Percentiles rank a stretch among this genome's conserved stretches.
Evolutionary conservation across 2,113 vertebrate species (phyloP).

Genomic region (Thalassoma bifasciatum): DNA sequence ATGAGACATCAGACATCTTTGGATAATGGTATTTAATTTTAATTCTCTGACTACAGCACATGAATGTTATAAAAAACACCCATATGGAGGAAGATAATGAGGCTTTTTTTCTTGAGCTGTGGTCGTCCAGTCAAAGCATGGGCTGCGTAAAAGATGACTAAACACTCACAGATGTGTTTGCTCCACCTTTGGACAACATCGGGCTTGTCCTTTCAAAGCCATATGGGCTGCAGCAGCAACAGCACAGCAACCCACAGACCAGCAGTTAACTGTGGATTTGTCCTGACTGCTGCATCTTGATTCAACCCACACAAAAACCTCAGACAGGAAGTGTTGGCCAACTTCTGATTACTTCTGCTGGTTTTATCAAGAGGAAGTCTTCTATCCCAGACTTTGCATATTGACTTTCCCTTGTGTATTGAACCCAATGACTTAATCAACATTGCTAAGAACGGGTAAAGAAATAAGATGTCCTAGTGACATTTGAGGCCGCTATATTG

Average conservation of each 20-base stretch:
- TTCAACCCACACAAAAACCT: background rate
- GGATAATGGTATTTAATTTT: background rate
- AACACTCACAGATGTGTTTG: conserved; percentile 29
- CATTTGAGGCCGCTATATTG: too few species aligned
- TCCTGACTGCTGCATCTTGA: background rate
- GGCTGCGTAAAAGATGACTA: conserved; percentile 16
- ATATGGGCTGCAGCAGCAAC: background rate
- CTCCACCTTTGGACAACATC: conserved; percentile 27
- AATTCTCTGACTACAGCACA: background rate
- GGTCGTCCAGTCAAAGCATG: conserved; percentile 7
- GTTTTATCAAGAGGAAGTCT: conserved; percentile 4
- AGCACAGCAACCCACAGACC: background rate
- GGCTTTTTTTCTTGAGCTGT: background rate
- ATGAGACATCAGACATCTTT: too few species aligned
- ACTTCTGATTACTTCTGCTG: background rate
- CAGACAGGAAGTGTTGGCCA: background rate
- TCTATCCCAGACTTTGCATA: background rate
- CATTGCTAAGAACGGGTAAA: conserved; percentile 1
- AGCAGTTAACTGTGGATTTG: background rate
- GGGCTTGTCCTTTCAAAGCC: background rate
- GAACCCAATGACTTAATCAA: background rate
- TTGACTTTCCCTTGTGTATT: background rate
- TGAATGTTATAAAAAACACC: background rate
- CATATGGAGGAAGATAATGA: background rate
- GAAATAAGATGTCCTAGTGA: conserved; percentile 5